Base-by-base conservation (phyloP, 2,113 vertebrate genomes). In the Macroglossus sobrinus region DNA sequence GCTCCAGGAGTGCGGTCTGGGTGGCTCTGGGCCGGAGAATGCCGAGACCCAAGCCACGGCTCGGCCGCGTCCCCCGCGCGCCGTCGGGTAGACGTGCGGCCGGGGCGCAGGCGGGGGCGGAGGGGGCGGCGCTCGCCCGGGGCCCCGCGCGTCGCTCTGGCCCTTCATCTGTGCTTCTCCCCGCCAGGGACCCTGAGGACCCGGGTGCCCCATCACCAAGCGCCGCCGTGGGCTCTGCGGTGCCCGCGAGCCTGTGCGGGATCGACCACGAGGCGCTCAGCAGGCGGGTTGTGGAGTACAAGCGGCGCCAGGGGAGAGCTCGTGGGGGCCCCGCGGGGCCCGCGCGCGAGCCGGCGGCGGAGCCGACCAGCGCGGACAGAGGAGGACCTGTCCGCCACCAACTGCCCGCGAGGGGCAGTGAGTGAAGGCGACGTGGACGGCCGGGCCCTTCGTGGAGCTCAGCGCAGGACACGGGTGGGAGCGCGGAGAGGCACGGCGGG, bases 201-300 rank as follows among this genome's bases (percentile, higher is more conserved):
- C 28, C 10, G 30, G 57, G 64, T 0, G 0, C 15, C 26, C 74
- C 92, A 9, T 59, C 16, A 0, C 94, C 50, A 7, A 1, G 18
- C 7, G 81, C 43, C 11, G 18, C 84, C 15, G 78, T 91, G 33
- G 98, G 93, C 89, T 89, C 95, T 22, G 24, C 96, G 1, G 0
- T 82, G 24, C 10, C 0, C 4, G 16, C 47, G 1, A 96, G 98
- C 72, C 85, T 99, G 57, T 99, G 98, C 95, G 99, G 98, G 63
- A 97, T 99, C 10, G 98, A 99, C 93, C 99, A 99, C 2, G 98
- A 98, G 33, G 97, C 98, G 0, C 98, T 99, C 75, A 98, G 98
- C 92, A 98, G 98, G 95, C 98, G 99, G 97, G 98, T 99, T 68
- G 91, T 98, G 95, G 98, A 99, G 26, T 99, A 99, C 84, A 99